A percentile compares a stretch with the other conserved stretches of the same genome.
phyloP scores from a whole-genome alignment of 2,888 invertebrate genomes.

The Lathronympha strigana region DNA sequence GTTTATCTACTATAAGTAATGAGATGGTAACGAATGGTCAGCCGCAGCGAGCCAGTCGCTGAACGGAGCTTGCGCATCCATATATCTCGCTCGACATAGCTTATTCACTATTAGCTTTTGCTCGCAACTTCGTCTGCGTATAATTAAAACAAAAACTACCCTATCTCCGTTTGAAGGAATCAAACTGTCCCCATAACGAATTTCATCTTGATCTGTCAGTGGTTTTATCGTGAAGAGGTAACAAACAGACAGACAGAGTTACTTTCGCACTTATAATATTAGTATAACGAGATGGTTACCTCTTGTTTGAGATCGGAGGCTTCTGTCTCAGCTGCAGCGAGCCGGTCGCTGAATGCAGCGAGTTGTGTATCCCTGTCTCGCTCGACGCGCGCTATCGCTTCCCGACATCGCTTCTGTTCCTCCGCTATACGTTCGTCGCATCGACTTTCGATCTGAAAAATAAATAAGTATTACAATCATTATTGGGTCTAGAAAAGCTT shows the following conservation, averaged over 20 bases:
- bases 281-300: conserved; percentile 55
- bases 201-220: too few species aligned
- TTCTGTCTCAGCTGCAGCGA: conserved; percentile 78
- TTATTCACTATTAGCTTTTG: too few species aligned
- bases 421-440: conserved; percentile 90
- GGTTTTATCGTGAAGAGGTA: too few species aligned
- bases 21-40: too few species aligned
- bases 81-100: not conserved
- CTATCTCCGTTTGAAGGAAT: too few species aligned
- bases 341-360: conserved; percentile 71
- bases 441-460: conserved; percentile 87
- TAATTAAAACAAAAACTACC: too few species aligned
- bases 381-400: conserved; percentile 92
- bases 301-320: conserved; percentile 82
- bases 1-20: too few species aligned
- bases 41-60: conserved; percentile 76
- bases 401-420: conserved; percentile 93
- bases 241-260: too few species aligned
- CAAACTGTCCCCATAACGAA: too few species aligned
- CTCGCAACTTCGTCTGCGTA: too few species aligned
- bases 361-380: conserved; percentile 87
- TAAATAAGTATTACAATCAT: not conserved
- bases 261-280: too few species aligned
- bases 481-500: not conserved
- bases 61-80: conserved; percentile 66